phyloP scores from a whole-genome alignment of 2,797 vertebrate species.

The Malurus splendens region DNA sequence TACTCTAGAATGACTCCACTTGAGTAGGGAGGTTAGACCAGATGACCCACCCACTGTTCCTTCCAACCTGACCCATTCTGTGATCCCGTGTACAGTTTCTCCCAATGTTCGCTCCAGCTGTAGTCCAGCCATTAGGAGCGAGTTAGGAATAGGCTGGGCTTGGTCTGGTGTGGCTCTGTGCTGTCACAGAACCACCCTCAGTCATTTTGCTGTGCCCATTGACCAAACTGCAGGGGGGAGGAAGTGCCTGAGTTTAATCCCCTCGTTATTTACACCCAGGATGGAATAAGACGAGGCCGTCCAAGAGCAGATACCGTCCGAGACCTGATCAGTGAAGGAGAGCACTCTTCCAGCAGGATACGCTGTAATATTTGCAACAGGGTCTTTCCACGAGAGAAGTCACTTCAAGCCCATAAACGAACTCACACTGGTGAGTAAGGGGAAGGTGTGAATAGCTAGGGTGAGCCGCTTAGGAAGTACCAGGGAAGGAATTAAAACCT shows the following conservation, averaged over 20 bases:
- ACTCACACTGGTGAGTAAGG: slow-evolving; percentile 88
- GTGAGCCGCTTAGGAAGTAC: background rate
- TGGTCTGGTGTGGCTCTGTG: background rate
- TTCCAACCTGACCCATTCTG: background rate
- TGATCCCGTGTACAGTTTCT: background rate
- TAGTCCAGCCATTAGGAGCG: fast-evolving
- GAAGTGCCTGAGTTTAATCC: background rate
- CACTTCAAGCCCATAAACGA: slow-evolving; percentile 94
- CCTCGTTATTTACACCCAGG: slow-evolving; percentile 56
- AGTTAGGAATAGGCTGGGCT: fast-evolving
- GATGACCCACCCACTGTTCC: background rate
- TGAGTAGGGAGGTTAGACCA: background rate
- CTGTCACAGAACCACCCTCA: background rate
- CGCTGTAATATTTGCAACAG: slow-evolving; percentile 96
- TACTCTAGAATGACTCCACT: background rate
- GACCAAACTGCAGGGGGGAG: fast-evolving
- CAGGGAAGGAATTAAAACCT: fast-evolving
- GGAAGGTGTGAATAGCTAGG: background rate
- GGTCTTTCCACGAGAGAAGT: slow-evolving; percentile 95
- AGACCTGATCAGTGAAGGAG: slow-evolving; percentile 92
- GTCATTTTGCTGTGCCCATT: fast-evolving
- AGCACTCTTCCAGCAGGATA: slow-evolving; percentile 92
- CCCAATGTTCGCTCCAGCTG: fast-evolving
- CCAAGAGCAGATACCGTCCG: slow-evolving; percentile 92
- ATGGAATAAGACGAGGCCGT: slow-evolving; percentile 88